A percentile compares a stretch with the other conserved stretches of the same genome.
Conservation (phyloP, 2,797 vertebrate genomes). For the Oophaga sylvatica region DNA sequence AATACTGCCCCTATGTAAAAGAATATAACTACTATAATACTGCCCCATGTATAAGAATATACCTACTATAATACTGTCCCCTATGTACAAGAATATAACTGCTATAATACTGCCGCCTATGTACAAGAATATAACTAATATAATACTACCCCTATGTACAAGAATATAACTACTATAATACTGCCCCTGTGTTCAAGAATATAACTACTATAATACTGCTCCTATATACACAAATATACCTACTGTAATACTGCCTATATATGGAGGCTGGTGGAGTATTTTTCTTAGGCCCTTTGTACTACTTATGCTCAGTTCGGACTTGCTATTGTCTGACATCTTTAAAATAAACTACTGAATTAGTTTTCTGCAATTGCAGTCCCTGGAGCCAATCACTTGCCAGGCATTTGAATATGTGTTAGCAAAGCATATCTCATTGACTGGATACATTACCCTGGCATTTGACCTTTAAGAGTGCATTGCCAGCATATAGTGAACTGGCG, state of each 20-base stretch:
- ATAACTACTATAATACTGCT: neutral
- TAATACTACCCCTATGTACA: too few relatives aligned
- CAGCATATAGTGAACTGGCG: constrained; percentile 21
- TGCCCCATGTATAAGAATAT: too few relatives aligned
- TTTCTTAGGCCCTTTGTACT: neutral
- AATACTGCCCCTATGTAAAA: too few relatives aligned
- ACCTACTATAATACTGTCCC: too few relatives aligned
- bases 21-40: too few relatives aligned
- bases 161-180: neutral
- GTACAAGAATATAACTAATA: too few relatives aligned
- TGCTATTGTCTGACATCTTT: constrained; percentile 22
- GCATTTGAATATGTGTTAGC: constrained; percentile 16
- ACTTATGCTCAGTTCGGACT: neutral
- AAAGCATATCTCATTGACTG: constrained; percentile 36
- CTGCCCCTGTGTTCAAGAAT: neutral
- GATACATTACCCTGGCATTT: constrained; percentile 42
- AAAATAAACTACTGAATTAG: constrained; percentile 15
- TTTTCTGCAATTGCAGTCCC: constrained; percentile 15
- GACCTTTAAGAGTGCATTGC: constrained; percentile 52
- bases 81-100: too few relatives aligned
- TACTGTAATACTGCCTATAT: too few relatives aligned
- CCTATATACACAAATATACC: too few relatives aligned
- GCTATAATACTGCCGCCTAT: too few relatives aligned
- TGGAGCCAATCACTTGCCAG: constrained; percentile 47
- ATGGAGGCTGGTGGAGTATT: neutral